These are phyloP conservation scores for Dilophus febrilis DNA, from an alignment of 2,888 invertebrate genomes.

Conservation along the genomic window DNA sequence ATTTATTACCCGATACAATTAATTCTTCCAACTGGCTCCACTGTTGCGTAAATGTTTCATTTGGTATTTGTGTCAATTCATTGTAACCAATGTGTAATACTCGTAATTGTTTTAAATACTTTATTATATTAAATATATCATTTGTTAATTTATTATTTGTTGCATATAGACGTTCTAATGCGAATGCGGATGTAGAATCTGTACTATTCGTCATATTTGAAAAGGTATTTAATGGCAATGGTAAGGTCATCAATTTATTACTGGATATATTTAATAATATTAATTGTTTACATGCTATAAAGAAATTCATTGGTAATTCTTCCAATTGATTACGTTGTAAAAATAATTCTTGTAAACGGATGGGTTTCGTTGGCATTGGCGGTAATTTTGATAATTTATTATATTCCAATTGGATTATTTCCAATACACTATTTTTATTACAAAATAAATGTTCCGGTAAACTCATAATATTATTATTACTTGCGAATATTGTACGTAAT, in stretches of 20 bases:
- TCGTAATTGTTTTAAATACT: constrained; percentile 44
- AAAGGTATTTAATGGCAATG: constrained; percentile 23
- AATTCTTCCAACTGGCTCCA: constrained; percentile 71
- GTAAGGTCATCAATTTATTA: constrained; percentile 54
- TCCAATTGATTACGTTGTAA: constrained; percentile 65
- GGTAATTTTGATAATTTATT: constrained; percentile 59
- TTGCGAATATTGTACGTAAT: constrained; percentile 53
- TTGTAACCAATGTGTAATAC: constrained; percentile 66
- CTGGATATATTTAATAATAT: constrained; percentile 61
- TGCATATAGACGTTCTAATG: constrained; percentile 51
- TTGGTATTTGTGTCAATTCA: constrained; percentile 52
- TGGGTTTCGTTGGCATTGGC: constrained; percentile 42
- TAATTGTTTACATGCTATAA: constrained; percentile 44
- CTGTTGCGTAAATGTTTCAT: constrained; percentile 46
- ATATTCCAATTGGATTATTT: constrained; percentile 58
- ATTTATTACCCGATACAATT: constrained; percentile 63
- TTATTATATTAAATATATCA: constrained; percentile 45
- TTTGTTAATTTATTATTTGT: constrained; percentile 65
- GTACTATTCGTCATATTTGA: constrained; percentile 32
- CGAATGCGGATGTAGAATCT: constrained; percentile 24
- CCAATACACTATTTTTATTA: constrained; percentile 53
- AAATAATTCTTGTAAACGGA: constrained; percentile 52
- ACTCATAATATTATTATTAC: constrained; percentile 50
- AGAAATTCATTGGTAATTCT: constrained; percentile 57
- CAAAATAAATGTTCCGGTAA: constrained; percentile 58